Base-by-base conservation (phyloP, 2,888 invertebrate species). In the Cybosia mesomella region DNA sequence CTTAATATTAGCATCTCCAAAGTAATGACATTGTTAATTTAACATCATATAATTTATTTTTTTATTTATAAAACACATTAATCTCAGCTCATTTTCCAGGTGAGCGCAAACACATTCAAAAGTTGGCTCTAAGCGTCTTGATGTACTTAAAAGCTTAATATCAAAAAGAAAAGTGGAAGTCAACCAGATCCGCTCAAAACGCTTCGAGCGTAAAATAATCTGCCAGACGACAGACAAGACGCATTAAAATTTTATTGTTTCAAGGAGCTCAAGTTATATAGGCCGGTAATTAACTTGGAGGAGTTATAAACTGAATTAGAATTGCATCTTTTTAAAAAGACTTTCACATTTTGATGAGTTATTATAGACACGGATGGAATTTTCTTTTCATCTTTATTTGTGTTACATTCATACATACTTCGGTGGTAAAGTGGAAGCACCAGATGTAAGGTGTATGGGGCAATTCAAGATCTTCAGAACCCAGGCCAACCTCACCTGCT, bases 221-320 rank as follows among this genome's bases (percentile, higher is more conserved):
- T 71, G 53, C 58, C 24, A 59, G 58, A 72, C 59, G 68, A 68
- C 68, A 68, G 64, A 55, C 59, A 68, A 15, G 54, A 58, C 71
- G 57, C 63, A 75, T 80, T 77, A 77, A 79, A 77, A 75, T 75
- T 69, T 79, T 80, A 79, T 64, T 72, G 68, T 67, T 63, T 60
- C 21, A 67, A 68, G 67, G 66, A 62, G 67, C 62, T 77, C 78
- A 71, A 73, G 70, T 72, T 79, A 77, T 75, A 79, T 73, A 75
- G 73, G 78, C 49, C 36, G 57, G 63, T 49, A 43, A 67, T 77
- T 75, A 77, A 79, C 57, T 57, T 18, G 24, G 21, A n/a, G 22
- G 54, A 55, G 53, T 28, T 60, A 28, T 64, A 28, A 57, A 57
- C 55, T 63, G 55, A 64, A 64, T 55, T 34, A 55, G 24, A 64